Evolutionary conservation across 2,797 vertebrate species (phyloP), one percentile per base, ranked within the genome.

Genomic region (Pseudochaenichthys georgianus): DNA sequence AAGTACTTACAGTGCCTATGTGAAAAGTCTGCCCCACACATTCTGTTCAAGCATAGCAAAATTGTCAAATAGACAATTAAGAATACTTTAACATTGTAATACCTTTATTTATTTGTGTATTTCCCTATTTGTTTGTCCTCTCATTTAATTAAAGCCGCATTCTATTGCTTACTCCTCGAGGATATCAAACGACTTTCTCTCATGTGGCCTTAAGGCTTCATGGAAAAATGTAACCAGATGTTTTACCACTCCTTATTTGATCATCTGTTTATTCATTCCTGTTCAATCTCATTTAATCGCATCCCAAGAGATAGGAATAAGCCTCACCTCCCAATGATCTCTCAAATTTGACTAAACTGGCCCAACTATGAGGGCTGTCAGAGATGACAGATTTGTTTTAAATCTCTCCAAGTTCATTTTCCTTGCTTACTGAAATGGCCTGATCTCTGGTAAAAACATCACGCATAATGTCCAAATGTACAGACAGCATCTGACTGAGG

Each of bases 401-500:
- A 57, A 69, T 3, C n/a, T 55, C 13, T 73, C 31, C 5, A 13
- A 67, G 28, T 73, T 12, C 57, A 71, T 47, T 74, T 72, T 28
- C 34, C 13, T 43, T n/a, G 13, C 47, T n/a, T 5, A 41, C 12
- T 47, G 58, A 21, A 63, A 64, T 28, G 1, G 10, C 66, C 45
- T 58, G 50, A 68, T 70, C 69, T 5, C 0, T 61, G 9, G 34
- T 70, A 66, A 82, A 73, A 81, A 70, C 78, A 73, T 77, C 70
- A 70, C 15, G 50, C 69, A 47, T 34, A 28, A 31, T 28, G 82
- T 91, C 83, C n/a, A 12, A 70, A 55, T 13, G 66, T 67, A 45
- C 80, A 58, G 68, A 74, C 76, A 13, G 23, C 77, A 83, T 85
- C 71, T 65, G 70, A 89, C 73, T 72, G 72, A 74, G 83, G 73